Conservation (phyloP, 2,797 vertebrate species). For the Diglossa cyanea region DNA sequence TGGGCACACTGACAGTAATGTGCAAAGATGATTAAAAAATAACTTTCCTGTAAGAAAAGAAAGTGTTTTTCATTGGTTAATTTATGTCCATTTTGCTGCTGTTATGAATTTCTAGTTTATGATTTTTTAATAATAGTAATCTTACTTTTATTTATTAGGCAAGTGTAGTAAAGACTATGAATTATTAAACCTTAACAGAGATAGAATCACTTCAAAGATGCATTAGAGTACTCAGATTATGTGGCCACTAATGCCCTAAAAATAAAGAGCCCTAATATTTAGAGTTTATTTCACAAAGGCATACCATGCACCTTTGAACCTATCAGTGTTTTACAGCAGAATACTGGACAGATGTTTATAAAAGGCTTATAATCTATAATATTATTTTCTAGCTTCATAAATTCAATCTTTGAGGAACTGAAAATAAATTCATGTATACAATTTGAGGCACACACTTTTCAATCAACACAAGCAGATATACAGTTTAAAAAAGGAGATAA, state of each 20-base stretch:
- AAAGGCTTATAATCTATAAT: neutral
- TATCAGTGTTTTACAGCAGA: neutral
- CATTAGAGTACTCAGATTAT: neutral
- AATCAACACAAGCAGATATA: conserved; percentile 1
- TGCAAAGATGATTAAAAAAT: conserved; percentile 3
- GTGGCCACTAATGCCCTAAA: neutral
- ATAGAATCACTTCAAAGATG: neutral
- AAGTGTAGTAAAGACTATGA: neutral
- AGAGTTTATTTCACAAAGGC: neutral
- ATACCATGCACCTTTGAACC: neutral
- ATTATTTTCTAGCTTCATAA: conserved; percentile 17
- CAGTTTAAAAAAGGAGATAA: conserved; percentile 26
- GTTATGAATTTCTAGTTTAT: neutral
- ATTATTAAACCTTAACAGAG: neutral
- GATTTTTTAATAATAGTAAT: conserved; percentile 1
- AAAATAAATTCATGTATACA: conserved; percentile 28
- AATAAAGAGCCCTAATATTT: neutral
- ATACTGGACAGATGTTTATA: neutral
- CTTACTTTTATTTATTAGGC: neutral
- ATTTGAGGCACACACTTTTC: conserved; percentile 35
- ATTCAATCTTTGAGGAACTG: conserved; percentile 25
- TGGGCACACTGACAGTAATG: neutral
- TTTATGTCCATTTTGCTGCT: neutral
- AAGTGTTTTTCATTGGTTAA: neutral
- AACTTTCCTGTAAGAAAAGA: neutral